These are phyloP conservation scores for Steromphala cineraria DNA, from an alignment of 2,888 invertebrate genomes.

Conservation along the genomic window DNA sequence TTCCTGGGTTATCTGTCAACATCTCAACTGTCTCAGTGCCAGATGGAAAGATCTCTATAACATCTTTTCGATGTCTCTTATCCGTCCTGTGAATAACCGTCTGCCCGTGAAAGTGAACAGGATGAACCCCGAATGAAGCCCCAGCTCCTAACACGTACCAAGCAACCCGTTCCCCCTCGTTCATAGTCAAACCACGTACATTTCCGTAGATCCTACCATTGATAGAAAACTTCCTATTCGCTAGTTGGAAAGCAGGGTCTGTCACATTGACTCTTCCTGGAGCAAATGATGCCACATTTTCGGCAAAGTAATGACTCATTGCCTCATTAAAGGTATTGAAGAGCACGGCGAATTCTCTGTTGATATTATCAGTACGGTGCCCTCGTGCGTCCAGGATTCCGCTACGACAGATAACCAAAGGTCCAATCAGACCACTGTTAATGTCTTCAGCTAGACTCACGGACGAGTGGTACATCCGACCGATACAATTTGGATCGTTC, in stretches of 20 bases:
- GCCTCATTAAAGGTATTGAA: constrained; percentile 66
- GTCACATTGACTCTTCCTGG: constrained; percentile 24
- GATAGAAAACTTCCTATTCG: constrained; percentile 54
- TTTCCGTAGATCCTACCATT: constrained; percentile 56
- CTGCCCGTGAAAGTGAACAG: constrained; percentile 55
- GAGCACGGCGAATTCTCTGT: constrained; percentile 60
- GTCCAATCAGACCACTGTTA: constrained; percentile 56
- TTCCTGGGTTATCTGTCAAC: constrained; percentile 51
- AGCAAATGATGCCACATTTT: constrained; percentile 57
- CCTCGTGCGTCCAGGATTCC: constrained; percentile 43
- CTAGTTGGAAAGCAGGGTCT: constrained; percentile 45
- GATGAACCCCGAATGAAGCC: constrained; percentile 46
- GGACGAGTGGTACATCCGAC: constrained; percentile 56
- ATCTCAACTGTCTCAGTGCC: constrained; percentile 49
- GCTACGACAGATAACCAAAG: constrained; percentile 52
- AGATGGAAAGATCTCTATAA: constrained; percentile 52
- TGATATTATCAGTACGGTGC: constrained; percentile 45
- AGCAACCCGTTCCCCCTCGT: constrained; percentile 44
- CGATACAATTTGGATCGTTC: constrained; percentile 59
- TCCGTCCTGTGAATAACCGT: constrained; percentile 41
- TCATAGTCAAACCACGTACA: constrained; percentile 42
- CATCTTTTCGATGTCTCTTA: constrained; percentile 40
- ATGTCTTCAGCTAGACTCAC: constrained; percentile 50
- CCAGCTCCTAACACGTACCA: constrained; percentile 58
- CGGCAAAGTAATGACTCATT: constrained; percentile 61